Base-by-base conservation (phyloP, 1,140 invertebrate genomes). In the Microplitis demolitor region DNA sequence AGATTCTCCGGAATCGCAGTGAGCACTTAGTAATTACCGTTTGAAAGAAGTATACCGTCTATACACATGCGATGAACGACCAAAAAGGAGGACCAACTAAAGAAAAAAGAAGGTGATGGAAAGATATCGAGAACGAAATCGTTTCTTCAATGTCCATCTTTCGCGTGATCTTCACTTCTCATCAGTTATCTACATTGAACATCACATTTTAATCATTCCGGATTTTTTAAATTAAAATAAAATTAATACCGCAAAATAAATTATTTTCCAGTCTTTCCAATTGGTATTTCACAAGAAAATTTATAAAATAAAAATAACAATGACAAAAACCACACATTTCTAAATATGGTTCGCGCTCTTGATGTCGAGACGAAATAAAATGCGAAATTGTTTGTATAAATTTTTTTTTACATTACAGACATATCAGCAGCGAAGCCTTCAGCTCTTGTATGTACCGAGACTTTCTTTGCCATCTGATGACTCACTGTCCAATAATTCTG, bases 11-110 rank as follows among this genome's bases (percentile, higher is more conserved):
- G 69, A 74, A 71, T 74, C 69, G 69, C 69, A 24, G 60, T 50
- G 69, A 45, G 39, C 39, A 45, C 66, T 71, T 68, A 58, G 73
- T 74, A 74, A 74, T 74, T 71, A 69, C 69, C 64, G 69, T 74
- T 45, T 8, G 39, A 45, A 45, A 45, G 39, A 45, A 45, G 64
- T 53, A 54, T 45, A 35, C 33, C 50, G 61, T 31, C 11, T 50
- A 62, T 13, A 54, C 14, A 51, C 31, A 66, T 66, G 31, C 64
- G 51, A 8, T 16, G 24, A 24, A 24, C 5, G 39, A 45, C 39
- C 39, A 45, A 45, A 45, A 45, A 45, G 39, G 39, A 45, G 39
- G 39, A 6, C 39, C 39, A 45, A 11, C 11, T 11, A 45, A 45
- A 45, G 39, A 45, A 24, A 24, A 24, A 24, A 24, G n/a, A 45